These are phyloP conservation scores for Mus musculus DNA, from an alignment of 2,113 vertebrate species.

Conservation along the genomic window DNA sequence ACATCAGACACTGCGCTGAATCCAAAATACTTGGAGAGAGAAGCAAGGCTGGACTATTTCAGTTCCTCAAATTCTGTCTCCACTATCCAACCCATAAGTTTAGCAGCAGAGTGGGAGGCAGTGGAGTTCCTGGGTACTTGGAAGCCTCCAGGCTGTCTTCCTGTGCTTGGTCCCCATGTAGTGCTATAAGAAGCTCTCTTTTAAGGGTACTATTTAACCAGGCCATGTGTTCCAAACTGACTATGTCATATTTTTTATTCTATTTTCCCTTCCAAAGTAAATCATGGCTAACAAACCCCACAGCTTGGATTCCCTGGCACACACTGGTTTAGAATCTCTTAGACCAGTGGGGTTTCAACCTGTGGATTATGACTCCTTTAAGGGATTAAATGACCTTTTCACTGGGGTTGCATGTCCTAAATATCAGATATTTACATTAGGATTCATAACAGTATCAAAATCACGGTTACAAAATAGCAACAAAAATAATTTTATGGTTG, in stretches of 20 bases:
- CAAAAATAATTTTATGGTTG: not conserved
- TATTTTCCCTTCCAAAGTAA: not conserved
- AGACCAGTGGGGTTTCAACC: not conserved
- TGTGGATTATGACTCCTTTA: not conserved
- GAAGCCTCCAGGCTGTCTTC: too few species aligned
- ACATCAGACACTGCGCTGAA: not conserved
- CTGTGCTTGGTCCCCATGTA: not conserved
- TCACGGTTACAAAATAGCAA: not conserved
- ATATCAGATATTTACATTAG: not conserved
- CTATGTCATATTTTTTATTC: not conserved
- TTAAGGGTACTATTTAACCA: not conserved
- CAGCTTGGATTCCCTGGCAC: not conserved
- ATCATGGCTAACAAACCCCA: not conserved
- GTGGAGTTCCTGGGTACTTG: not conserved
- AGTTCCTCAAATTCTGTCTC: not conserved
- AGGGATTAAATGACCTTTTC: not conserved
- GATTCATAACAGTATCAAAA: not conserved
- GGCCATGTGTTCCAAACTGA: not conserved
- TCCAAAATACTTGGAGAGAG: not conserved
- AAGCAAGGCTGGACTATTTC: not conserved
- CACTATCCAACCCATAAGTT: not conserved
- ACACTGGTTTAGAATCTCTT: not conserved
- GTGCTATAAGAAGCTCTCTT: not conserved
- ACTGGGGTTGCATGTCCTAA: not conserved
- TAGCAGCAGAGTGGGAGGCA: not conserved